phyloP scores from a whole-genome alignment of 30 jellyfish, hydroid and myxozoan genomes.

The Aurelia sp. region DNA sequence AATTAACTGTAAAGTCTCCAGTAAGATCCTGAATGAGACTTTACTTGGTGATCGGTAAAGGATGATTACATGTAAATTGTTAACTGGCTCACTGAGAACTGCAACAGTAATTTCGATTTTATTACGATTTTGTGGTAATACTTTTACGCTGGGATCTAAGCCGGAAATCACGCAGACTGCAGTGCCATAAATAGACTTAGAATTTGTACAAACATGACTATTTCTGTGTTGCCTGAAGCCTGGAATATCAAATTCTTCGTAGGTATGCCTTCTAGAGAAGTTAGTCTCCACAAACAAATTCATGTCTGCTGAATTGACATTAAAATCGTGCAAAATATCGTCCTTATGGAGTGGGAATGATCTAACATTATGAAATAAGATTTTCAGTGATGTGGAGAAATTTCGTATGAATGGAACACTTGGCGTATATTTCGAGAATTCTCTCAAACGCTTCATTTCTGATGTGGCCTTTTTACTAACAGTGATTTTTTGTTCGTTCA shows the following conservation, averaged over 20 bases:
- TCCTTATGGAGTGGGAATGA: slow-evolving; percentile 11
- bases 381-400: background rate
- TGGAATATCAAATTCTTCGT: background rate
- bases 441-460: slow-evolving; percentile 34
- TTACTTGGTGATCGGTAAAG: slow-evolving; percentile 19
- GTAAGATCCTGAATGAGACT: background rate
- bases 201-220: no score
- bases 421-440: background rate
- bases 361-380: slow-evolving; percentile 18
- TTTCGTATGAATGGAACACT: background rate
- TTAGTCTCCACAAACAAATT: slow-evolving; percentile 27
- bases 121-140: no score
- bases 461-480: slow-evolving; percentile 7
- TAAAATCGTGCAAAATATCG: slow-evolving; percentile 25
- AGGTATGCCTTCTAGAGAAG: background rate
- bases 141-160: no score
- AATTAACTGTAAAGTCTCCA: slow-evolving; percentile 6
- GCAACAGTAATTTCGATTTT: slow-evolving; percentile 33
- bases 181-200: slow-evolving; percentile 12
- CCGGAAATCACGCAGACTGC: slow-evolving; percentile 23
- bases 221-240: slow-evolving; percentile 15
- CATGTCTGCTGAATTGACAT: slow-evolving; percentile 41
- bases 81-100: background rate
- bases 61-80: background rate
- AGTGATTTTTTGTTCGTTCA: background rate